Evolutionary conservation across 2,113 vertebrate genomes (phyloP).

Genomic region (Upupa epops): DNA sequence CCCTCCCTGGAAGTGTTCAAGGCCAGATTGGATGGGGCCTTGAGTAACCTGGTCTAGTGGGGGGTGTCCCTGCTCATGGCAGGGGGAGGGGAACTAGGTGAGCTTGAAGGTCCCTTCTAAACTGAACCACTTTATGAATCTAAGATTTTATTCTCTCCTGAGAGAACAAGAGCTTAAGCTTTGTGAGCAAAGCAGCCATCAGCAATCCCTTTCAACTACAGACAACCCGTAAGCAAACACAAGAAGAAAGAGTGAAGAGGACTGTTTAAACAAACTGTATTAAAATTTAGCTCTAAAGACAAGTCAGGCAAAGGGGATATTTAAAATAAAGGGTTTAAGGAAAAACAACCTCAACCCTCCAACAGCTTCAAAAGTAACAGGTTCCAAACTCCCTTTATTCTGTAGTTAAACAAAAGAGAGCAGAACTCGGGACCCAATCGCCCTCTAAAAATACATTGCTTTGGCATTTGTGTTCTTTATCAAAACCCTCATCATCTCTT

Average conservation of each 20-base stretch:
- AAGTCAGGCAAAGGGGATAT: neutral
- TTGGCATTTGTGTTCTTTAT: conserved; percentile 42
- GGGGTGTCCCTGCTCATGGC: no score
- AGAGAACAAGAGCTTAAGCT: neutral
- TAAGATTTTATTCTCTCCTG: conserved; percentile 24
- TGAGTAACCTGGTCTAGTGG: no score
- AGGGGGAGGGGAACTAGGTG: no score
- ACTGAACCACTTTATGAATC: no score
- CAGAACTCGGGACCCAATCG: neutral
- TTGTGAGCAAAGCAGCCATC: neutral
- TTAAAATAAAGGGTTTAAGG: neutral
- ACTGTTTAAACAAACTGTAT: neutral
- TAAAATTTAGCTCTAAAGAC: neutral
- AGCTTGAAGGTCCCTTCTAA: no score
- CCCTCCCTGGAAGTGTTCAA: no score
- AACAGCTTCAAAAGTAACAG: neutral
- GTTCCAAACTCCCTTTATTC: neutral
- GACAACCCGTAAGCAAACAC: neutral
- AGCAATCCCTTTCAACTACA: conserved; percentile 24
- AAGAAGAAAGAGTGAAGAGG: neutral
- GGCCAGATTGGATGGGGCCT: no score
- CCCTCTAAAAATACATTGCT: neutral
- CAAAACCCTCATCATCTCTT: neutral
- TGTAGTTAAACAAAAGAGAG: neutral
- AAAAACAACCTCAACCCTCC: neutral